Base-by-base conservation (phyloP, 2,113 vertebrate species). In the Motacilla tschutschensis region DNA sequence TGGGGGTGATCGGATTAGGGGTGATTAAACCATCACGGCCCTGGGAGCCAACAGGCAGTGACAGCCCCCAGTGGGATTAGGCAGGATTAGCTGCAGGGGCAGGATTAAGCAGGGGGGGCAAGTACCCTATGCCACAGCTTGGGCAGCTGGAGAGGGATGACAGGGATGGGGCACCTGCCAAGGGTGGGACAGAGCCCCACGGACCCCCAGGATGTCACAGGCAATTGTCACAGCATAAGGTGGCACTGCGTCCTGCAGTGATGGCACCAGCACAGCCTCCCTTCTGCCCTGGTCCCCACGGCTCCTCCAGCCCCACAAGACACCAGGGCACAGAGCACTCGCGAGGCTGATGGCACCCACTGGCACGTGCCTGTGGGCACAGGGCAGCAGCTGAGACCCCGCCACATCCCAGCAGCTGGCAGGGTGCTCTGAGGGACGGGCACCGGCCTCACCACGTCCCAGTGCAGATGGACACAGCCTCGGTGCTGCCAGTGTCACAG, bases 61-160 rank as follows among this genome's bases (percentile, higher is more conserved):
- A 93, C 94, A 93, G 91, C 79, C 94, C 91, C 85, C n/a, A 35
- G 69, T 83, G 85, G 84, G 94, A 95, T 95, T 90, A 95, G 84
- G 87, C 22, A 20, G 92, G 94, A 93, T 95, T 94, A 95, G 82
- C 76, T 36, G 53, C 5, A 15, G 77, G 75, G 89, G 81, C 40
- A 65, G 94, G 93, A 93, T 93, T 89, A 94, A 74, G 22, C 4
- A 28, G 74, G 75, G 44, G 44, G 66, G 78, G 57, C 4, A 10
- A 88, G 43, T 17, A 35, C 74, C 81, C 87, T n/a, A 10, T 14
- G 47, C 71, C 14, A 5, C 9, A 5, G 47, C 79, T 84, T 10
- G 35, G 79, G 76, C 6, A 6, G 70, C 65, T 14, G 35, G 44
- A 51, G 54, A 59, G 36, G 63, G 53, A 51, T 5, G 29, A 43